A percentile compares a stretch with the other conserved stretches of the same genome.
Conservation (phyloP, 2,888 invertebrate genomes). For the Dilophus febrilis region DNA sequence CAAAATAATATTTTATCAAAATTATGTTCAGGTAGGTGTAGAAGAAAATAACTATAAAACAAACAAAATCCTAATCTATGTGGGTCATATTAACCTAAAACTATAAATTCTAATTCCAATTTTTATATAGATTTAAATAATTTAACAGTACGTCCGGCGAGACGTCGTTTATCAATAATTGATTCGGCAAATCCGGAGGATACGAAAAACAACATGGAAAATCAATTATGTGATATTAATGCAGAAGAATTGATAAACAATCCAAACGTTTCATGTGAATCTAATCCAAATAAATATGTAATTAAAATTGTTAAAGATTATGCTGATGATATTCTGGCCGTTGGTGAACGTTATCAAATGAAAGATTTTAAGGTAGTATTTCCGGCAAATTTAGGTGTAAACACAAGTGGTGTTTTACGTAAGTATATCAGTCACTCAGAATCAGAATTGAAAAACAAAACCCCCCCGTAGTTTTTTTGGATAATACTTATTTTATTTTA, state of each 20-base stretch:
- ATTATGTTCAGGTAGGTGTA: constrained; percentile 55
- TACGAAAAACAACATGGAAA: no score
- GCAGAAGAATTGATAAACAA: no score
- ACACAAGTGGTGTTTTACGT: constrained; percentile 61
- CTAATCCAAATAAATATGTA: constrained; percentile 24
- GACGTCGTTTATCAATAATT: constrained; percentile 41
- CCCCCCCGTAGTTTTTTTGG: not conserved
- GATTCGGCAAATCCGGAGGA: constrained; percentile 40
- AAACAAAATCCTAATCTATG: no score
- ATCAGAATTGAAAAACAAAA: not conserved
- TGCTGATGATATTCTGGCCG: constrained; percentile 55
- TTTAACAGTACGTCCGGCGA: constrained; percentile 42
- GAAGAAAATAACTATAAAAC: no score
- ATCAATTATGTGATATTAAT: no score
- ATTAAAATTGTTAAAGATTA: constrained; percentile 46
- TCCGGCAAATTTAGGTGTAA: constrained; percentile 41
- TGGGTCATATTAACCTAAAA: no score
- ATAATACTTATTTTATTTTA: not conserved
- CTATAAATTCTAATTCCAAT: not conserved
- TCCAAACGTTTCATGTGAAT: no score
- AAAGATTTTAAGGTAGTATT: constrained; percentile 45
- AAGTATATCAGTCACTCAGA: constrained; percentile 18
- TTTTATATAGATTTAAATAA: constrained; percentile 47
- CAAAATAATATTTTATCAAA: constrained; percentile 41
- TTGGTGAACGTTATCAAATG: constrained; percentile 56